Percentiles rank a stretch among this genome's conserved stretches.
phyloP scores from a whole-genome alignment of 1,140 invertebrate species.

The Trichomalopsis sarcophagae region DNA sequence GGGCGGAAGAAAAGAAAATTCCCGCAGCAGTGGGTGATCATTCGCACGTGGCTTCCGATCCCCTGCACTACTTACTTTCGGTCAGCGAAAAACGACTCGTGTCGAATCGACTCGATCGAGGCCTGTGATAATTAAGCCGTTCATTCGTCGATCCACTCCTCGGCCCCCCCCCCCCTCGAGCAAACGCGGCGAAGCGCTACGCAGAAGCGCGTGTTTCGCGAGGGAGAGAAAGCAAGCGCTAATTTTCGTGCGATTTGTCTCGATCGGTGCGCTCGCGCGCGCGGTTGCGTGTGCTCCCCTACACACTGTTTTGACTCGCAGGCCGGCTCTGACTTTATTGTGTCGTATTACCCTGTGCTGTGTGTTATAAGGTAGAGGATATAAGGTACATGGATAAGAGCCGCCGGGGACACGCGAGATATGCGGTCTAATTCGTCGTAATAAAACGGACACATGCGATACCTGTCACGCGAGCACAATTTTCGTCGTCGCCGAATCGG shows the following conservation, averaged over 20 bases:
- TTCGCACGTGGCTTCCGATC: not conserved
- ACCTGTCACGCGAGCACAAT: not conserved
- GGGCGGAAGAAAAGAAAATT: not conserved
- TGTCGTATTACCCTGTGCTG: not conserved
- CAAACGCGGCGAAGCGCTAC: no score
- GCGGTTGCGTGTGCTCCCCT: not conserved
- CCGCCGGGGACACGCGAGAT: not conserved
- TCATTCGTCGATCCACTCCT: constrained; percentile 13
- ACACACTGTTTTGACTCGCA: not conserved
- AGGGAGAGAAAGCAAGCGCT: not conserved
- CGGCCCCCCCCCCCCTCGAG: not conserved
- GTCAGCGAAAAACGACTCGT: not conserved
- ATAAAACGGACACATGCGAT: not conserved
- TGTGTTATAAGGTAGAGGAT: no score
- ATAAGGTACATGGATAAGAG: no score
- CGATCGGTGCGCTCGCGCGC: not conserved
- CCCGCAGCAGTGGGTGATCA: not conserved
- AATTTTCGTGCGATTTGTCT: constrained; percentile 18
- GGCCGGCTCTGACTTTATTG: not conserved
- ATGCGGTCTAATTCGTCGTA: not conserved
- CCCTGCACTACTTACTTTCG: not conserved
- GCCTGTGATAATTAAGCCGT: constrained; percentile 31
- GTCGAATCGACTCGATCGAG: constrained; percentile 40
- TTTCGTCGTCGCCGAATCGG: not conserved
- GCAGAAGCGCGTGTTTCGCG: not conserved